Evolutionary conservation across 2,888 invertebrate species (phyloP).

Genomic region (Drosophila putrida): DNA sequence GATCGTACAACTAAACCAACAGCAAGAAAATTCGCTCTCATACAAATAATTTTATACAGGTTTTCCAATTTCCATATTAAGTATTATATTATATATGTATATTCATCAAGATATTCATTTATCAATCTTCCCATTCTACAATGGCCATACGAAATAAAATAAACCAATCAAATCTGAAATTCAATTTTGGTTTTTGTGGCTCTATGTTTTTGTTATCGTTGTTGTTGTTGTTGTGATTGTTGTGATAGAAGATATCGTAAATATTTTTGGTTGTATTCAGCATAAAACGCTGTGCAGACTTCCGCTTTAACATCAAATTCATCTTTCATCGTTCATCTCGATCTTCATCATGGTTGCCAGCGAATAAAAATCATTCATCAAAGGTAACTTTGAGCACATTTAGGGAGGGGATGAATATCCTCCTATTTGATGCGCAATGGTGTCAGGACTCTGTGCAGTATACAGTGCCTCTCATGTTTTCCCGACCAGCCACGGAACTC

Average conservation of each 20-base stretch:
- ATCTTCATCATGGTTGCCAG: constrained; percentile 28
- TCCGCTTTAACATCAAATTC: constrained; percentile 49
- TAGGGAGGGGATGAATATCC: constrained; percentile 15
- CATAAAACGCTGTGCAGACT: constrained; percentile 76
- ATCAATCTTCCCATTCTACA: constrained; percentile 32
- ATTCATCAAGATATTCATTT: constrained; percentile 31
- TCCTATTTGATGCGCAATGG: constrained; percentile 80
- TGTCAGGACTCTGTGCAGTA: constrained; percentile 83
- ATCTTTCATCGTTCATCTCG: constrained; percentile 21
- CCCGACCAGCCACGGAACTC: constrained; percentile 85
- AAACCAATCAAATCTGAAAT: constrained; percentile 41
- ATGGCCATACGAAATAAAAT: constrained; percentile 36
- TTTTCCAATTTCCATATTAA: constrained; percentile 58
- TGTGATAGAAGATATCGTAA: constrained; percentile 58
- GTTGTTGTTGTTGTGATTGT: constrained; percentile 20
- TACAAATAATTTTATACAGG: constrained; percentile 63
- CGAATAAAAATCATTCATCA: constrained; percentile 55
- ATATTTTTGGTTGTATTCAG: constrained; percentile 68
- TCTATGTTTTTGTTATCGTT: constrained; percentile 18
- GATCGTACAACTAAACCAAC: constrained; percentile 76
- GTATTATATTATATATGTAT: constrained; percentile 44
- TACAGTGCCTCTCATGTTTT: constrained; percentile 84
- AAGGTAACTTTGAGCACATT: constrained; percentile 64
- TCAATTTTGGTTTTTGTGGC: constrained; percentile 62
- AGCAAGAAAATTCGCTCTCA: constrained; percentile 81